Conservation (phyloP, 2,113 vertebrate species). For the Myocastor coypus region DNA sequence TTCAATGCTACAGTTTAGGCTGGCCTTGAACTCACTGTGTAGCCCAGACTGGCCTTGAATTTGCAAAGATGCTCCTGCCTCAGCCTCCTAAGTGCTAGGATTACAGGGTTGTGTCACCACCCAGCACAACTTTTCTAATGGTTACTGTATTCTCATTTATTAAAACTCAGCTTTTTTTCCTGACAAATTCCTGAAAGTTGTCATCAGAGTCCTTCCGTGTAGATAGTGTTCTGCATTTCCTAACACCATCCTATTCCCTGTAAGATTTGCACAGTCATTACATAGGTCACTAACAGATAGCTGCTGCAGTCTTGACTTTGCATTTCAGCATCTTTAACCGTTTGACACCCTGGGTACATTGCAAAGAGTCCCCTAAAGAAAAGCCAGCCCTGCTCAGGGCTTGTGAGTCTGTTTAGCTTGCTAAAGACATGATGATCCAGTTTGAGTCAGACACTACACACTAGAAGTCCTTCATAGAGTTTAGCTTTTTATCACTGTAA, state of each 20-base stretch:
- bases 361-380: neutral
- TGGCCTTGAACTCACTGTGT: no score
- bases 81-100: no score
- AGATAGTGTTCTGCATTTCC: constrained; percentile 31
- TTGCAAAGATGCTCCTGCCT: no score
- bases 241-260: neutral
- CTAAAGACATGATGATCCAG: neutral
- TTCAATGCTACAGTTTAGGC: neutral
- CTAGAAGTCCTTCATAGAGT: neutral
- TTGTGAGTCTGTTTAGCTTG: neutral
- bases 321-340: neutral
- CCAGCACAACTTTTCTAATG: neutral
- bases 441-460: neutral
- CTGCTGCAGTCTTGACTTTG: neutral
- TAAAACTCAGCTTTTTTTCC: constrained; percentile 48
- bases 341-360: neutral
- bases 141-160: constrained; percentile 1
- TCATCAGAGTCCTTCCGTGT: neutral
- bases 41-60: no score
- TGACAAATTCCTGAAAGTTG: constrained; percentile 31
- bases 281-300: neutral
- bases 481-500: constrained; percentile 29
- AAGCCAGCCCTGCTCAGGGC: neutral
- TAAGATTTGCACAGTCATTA: neutral
- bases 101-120: no score